These are phyloP conservation scores for Drosophila miranda DNA, from an alignment of 1,140 invertebrate genomes.

Conservation along the genomic window DNA sequence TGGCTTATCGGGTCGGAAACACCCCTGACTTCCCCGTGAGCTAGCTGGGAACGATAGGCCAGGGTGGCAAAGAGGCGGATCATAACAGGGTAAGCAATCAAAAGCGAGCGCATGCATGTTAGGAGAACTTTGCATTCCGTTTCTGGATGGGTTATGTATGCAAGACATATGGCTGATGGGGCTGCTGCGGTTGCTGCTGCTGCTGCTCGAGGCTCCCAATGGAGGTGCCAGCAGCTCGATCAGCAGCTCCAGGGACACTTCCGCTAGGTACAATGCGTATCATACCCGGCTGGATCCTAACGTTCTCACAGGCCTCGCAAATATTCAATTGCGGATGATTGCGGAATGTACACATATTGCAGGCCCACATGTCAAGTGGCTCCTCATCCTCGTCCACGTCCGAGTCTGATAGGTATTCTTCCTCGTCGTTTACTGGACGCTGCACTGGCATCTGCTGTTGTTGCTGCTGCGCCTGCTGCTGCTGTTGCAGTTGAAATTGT, in stretches of 20 bases:
- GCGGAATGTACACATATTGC: conserved; percentile 94
- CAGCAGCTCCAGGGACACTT: conserved; percentile 19
- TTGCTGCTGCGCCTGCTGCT: conserved; percentile 26
- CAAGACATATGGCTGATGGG: conserved; percentile 73
- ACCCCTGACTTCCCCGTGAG: no score
- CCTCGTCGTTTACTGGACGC: no score
- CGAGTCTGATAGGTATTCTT: conserved; percentile 64
- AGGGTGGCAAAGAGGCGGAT: no score
- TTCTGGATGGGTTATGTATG: conserved; percentile 59
- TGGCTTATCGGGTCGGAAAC: no score
- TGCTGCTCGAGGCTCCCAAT: no score
- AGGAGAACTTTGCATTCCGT: conserved; percentile 45
- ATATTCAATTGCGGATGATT: conserved; percentile 94
- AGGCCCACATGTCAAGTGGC: conserved; percentile 87
- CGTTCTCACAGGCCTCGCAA: conserved; percentile 93
- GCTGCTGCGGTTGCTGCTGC: no score
- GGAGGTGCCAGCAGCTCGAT: conserved; percentile 22
- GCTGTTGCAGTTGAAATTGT: conserved; percentile 13
- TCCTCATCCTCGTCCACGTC: conserved; percentile 70
- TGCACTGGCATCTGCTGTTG: conserved; percentile 26
- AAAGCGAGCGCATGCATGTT: conserved; percentile 57
- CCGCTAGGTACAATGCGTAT: conserved; percentile 67
- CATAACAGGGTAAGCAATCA: conserved; percentile 50
- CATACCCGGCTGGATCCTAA: conserved; percentile 80
- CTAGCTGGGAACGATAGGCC: no score